These are phyloP conservation scores for Lucinisca nassula DNA, from an alignment of 2,888 invertebrate species.

Conservation along the genomic window DNA sequence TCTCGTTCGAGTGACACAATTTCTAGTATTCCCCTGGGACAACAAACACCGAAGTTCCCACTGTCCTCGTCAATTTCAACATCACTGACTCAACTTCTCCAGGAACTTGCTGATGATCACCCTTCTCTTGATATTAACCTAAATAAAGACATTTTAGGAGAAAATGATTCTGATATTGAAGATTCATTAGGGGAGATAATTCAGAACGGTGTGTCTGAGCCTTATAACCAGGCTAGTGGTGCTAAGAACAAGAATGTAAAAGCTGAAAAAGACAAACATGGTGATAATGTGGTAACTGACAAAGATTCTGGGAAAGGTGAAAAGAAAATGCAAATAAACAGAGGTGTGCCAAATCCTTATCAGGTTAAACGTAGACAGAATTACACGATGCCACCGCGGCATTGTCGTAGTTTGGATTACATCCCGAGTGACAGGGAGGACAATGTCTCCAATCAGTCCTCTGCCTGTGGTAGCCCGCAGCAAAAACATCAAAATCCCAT, in stretches of 20 bases:
- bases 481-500: conserved; percentile 64
- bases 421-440: conserved; percentile 87
- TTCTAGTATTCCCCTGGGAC: conserved; percentile 79
- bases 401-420: conserved; percentile 86
- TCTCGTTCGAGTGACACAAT: conserved; percentile 84
- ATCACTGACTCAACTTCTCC: conserved; percentile 81
- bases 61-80: conserved; percentile 76
- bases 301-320: conserved; percentile 12
- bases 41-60: conserved; percentile 83
- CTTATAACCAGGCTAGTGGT: conserved; percentile 13
- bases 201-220: conserved; percentile 52
- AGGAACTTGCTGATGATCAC: conserved; percentile 77
- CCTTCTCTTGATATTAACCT: conserved; percentile 64
- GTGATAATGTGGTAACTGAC: conserved; percentile 7
- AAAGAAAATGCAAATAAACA: neutral
- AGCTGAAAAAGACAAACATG: neutral
- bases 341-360: conserved; percentile 74
- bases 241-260: conserved; percentile 7
- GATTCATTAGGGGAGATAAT: conserved; percentile 54
- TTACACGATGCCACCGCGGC: conserved; percentile 81
- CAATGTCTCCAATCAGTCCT: conserved; percentile 75
- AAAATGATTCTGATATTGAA: conserved; percentile 60
- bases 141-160: conserved; percentile 54
- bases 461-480: conserved; percentile 83
- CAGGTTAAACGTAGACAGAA: conserved; percentile 84